Base-by-base conservation (phyloP, 2,113 vertebrate genomes). In the Equus przewalskii region DNA sequence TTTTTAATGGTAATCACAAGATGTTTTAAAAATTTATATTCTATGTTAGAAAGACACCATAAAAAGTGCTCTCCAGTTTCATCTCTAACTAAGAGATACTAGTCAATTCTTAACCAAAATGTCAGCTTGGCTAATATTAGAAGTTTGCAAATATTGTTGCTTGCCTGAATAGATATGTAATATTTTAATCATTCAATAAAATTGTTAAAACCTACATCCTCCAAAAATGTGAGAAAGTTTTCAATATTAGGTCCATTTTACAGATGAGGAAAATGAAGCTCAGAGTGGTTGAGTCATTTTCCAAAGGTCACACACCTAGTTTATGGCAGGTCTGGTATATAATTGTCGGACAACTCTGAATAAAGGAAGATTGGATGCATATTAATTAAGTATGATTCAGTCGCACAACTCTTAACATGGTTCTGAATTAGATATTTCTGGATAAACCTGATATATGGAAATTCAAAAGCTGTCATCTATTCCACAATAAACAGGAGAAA, bases 401-500 rank as follows among this genome's bases (percentile, higher is more conserved):
- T 64, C 51, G 85, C 69, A 94, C 15, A 94, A 18, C 24, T 97
- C 41, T 97, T 92, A 49, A 73, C 85, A 69, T 88, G 69, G 86
- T 88, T 97, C 69, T 87, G 46, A 72, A 41, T 88, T 96, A 58
- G 81, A 97, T 97, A 96, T 76, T 91, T 85, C 49, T 97, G 44
- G 65, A 95, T 97, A 93, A 97, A 96, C 60, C 79, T 96, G 44
- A n/a, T 84, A 78, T 94, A 88, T 98, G 97, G 94, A 97, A 80
- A 88, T 91, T 98, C 18, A 95, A 90, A 97, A 97, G 83, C 89
- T 94, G 94, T 54, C 80, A 86, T 98, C 96, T 98, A 96, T 97
- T 98, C 86, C 96, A 98, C 94, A 97, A 97, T 96, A 97, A 98
- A 97, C 93, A 97, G 88, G 88, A 82, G 80, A 98, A 98, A 98